phyloP scores from a whole-genome alignment of 2,888 invertebrate genomes.

The Dioctria linearis region DNA sequence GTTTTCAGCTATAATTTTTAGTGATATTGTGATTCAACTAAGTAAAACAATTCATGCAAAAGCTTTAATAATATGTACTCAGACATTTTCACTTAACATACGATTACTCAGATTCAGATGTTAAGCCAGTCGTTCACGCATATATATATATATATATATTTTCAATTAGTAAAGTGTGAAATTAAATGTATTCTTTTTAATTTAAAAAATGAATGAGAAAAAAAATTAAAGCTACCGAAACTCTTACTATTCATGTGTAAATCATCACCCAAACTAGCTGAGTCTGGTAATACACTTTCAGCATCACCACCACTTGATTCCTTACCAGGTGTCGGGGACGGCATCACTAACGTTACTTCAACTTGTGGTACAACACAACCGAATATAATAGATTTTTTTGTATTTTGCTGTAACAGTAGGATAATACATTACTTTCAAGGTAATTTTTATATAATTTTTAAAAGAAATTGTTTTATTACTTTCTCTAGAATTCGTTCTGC shows the following conservation, averaged over 20 bases:
- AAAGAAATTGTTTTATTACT: constrained; percentile 62
- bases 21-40: too few species aligned
- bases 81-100: too few species aligned
- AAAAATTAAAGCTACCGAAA: constrained; percentile 59
- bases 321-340: constrained; percentile 86
- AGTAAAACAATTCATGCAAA: too few species aligned
- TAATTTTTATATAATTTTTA: not conserved
- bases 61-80: too few species aligned
- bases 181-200: not conserved
- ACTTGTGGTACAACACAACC: constrained; percentile 88
- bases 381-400: constrained; percentile 74
- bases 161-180: not conserved
- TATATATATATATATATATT: too few species aligned
- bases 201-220: not conserved
- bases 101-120: too few species aligned
- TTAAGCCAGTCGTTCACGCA: not conserved
- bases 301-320: constrained; percentile 88
- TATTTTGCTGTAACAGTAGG: constrained; percentile 66
- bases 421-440: constrained; percentile 9
- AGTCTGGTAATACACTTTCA: constrained; percentile 88
- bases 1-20: too few species aligned
- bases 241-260: constrained; percentile 76
- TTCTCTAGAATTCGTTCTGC: constrained; percentile 80
- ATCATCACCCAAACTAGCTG: constrained; percentile 87
- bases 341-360: constrained; percentile 90